Evolutionary conservation across 2,797 vertebrate species (phyloP).

Genomic region (Cynopterus sphinx): DNA sequence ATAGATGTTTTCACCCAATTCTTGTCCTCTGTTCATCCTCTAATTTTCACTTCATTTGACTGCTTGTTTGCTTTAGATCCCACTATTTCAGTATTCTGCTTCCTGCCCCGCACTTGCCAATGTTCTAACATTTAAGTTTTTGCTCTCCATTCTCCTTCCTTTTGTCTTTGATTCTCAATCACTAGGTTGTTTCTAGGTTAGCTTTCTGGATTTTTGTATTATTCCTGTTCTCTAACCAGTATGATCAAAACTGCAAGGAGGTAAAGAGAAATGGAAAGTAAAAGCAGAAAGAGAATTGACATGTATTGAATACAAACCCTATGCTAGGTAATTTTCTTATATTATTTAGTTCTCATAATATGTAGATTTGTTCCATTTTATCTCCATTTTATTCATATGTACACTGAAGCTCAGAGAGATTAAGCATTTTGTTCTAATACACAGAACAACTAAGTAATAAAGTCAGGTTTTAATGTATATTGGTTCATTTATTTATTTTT

Average conservation of each 20-base stretch:
- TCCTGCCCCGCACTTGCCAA: neutral
- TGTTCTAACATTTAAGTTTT: neutral
- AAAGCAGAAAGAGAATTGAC: conserved; percentile 13
- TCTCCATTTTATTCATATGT: conserved; percentile 52
- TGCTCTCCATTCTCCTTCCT: neutral
- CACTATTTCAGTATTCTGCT: neutral
- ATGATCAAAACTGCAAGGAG: conserved; percentile 29
- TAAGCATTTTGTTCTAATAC: conserved; percentile 46
- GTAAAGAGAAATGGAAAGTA: conserved; percentile 47
- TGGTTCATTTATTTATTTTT: neutral
- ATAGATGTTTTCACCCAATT: neutral
- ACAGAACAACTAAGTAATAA: neutral
- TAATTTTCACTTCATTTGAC: neutral
- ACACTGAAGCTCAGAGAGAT: neutral
- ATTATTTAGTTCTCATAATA: neutral
- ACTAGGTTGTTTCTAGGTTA: neutral
- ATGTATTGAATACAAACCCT: neutral
- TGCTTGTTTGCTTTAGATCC: neutral
- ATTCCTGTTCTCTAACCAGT: neutral
- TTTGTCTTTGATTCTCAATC: conserved; percentile 7
- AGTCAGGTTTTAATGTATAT: conserved; percentile 25
- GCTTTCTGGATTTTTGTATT: conserved; percentile 25
- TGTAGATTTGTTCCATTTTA: conserved; percentile 37
- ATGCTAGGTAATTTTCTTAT: neutral
- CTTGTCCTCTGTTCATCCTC: neutral